Conservation (phyloP, 2,797 vertebrate species). For the Poeciliopsis presidionis region DNA sequence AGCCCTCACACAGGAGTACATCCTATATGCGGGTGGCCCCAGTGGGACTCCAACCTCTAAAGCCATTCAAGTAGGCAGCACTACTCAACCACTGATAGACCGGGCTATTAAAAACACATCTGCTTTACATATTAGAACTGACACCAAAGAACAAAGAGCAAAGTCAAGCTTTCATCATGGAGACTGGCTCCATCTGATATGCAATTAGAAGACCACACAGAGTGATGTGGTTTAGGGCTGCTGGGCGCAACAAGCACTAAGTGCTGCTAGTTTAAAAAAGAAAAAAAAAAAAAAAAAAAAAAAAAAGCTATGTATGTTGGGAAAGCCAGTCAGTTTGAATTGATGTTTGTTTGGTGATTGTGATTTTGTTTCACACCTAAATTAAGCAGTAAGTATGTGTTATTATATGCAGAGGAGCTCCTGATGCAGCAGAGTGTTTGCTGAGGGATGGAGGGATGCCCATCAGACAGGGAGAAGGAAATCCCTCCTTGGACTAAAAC, state of each 20-base stretch:
- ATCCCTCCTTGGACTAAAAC: background rate
- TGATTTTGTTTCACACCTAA: slow-evolving; percentile 13
- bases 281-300: background rate
- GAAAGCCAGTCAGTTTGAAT: background rate
- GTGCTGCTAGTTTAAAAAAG: slow-evolving; percentile 14
- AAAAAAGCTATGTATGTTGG: background rate
- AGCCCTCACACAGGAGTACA: slow-evolving; percentile 48
- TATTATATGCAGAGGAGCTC: background rate
- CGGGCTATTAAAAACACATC: slow-evolving; percentile 77
- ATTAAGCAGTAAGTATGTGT: slow-evolving; percentile 2
- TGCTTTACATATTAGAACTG: slow-evolving; percentile 79
- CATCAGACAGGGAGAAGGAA: background rate
- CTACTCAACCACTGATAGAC: slow-evolving; percentile 61
- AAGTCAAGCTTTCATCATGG: slow-evolving; percentile 77
- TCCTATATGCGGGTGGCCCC: slow-evolving; percentile 70
- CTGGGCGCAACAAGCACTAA: slow-evolving; percentile 38
- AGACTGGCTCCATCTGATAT: slow-evolving; percentile 74
- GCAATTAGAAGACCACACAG: slow-evolving; percentile 80
- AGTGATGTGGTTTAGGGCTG: slow-evolving; percentile 63
- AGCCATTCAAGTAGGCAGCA: slow-evolving; percentile 46
- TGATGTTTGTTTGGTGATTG: slow-evolving; percentile 18
- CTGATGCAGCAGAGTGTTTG: background rate
- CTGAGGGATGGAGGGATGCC: background rate
- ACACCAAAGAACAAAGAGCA: slow-evolving; percentile 72
- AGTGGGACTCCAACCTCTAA: slow-evolving; percentile 60